Conservation (phyloP, 1,140 invertebrate genomes). For the Aethina tumida region DNA sequence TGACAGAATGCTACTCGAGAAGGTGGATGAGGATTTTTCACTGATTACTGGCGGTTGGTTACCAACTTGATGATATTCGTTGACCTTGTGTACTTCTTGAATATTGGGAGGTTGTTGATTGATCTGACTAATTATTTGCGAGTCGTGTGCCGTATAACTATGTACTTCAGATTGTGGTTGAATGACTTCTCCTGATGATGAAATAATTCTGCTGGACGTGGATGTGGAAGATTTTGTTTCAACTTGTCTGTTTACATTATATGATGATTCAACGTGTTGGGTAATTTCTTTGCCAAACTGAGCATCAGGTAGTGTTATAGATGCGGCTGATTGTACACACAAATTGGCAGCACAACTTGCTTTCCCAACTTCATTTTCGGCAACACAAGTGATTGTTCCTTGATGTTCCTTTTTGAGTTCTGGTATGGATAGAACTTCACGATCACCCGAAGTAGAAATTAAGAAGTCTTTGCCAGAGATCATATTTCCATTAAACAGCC, state of each 20-base stretch:
- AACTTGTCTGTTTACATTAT: constrained; percentile 36
- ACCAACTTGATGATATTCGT: constrained; percentile 42
- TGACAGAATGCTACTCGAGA: constrained; percentile 8
- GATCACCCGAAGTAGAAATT: constrained; percentile 57
- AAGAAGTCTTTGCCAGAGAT: constrained; percentile 61
- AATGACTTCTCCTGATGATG: constrained; percentile 14
- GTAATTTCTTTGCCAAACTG: constrained; percentile 12
- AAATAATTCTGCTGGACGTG: constrained; percentile 29
- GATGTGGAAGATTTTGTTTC: constrained; percentile 36
- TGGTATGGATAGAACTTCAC: constrained; percentile 57
- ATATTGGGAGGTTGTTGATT: constrained; percentile 32
- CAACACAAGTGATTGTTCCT: constrained; percentile 61
- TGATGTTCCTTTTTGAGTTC: constrained; percentile 44
- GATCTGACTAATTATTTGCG: constrained; percentile 33
- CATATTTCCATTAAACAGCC: constrained; percentile 61
- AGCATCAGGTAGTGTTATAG: constrained; percentile 31
- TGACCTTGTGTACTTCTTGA: constrained; percentile 38
- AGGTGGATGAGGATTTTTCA: constrained; percentile 25
- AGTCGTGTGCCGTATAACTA: constrained; percentile 29
- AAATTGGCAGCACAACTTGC: constrained; percentile 53
- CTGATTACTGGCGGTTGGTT: constrained; percentile 26
- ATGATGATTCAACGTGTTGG: constrained; percentile 29
- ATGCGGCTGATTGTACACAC: constrained; percentile 37
- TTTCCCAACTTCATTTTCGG: constrained; percentile 65
- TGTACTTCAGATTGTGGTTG: constrained; percentile 36